Percentiles rank a stretch among this genome's conserved stretches.
Evolutionary conservation across 2,888 invertebrate species (phyloP).

Genomic region (Stramonita haemastoma): DNA sequence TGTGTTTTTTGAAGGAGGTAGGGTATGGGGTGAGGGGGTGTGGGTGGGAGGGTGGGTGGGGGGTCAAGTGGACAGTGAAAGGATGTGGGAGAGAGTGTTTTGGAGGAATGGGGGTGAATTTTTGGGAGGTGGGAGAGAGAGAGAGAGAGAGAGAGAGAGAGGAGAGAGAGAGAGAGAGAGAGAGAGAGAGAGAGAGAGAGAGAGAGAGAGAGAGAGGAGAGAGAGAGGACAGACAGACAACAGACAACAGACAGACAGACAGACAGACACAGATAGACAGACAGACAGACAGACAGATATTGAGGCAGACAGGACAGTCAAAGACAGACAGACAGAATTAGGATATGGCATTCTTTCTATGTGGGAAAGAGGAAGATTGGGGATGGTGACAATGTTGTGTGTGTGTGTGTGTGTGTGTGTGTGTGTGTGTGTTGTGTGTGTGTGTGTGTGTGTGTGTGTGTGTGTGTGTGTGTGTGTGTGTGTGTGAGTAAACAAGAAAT

Average conservation of each 20-base stretch:
- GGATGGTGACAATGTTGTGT: no score
- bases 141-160: no score
- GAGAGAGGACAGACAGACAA: neutral
- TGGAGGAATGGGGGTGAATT: no score
- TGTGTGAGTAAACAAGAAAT: neutral
- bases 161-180: neutral
- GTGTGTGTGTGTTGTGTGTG: neutral
- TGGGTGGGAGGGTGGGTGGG: neutral
- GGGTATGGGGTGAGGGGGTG: neutral
- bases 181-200: neutral
- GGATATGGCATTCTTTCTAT: no score
- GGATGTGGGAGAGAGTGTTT: no score
- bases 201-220: neutral
- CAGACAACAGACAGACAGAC: neutral
- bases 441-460: neutral
- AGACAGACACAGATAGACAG: neutral
- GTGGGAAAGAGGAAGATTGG: no score
- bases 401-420: no score
- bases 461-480: no score
- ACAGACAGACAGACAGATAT: neutral
- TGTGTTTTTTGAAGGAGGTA: neutral
- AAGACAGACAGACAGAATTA: neutral
- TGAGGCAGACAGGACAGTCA: neutral
- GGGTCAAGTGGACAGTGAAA: no score
- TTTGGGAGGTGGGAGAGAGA: no score